phyloP scores from a whole-genome alignment of 2,888 invertebrate genomes.

The Trypoxylon attenuatum region DNA sequence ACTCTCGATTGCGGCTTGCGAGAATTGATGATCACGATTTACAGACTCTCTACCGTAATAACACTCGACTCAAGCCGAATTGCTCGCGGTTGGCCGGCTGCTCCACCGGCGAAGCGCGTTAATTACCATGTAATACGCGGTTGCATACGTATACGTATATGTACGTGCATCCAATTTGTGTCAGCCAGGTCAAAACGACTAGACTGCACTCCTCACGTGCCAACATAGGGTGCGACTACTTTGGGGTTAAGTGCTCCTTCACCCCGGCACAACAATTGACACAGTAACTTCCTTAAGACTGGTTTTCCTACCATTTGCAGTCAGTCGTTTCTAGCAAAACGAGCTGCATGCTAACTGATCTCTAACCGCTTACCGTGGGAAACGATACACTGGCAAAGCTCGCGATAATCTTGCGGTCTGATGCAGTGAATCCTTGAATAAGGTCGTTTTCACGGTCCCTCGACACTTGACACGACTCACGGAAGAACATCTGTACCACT shows the following conservation, averaged over 20 bases:
- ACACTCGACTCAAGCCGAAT: constrained; percentile 14
- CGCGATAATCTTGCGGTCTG: background rate
- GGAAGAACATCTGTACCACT: too few relatives aligned
- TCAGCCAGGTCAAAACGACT: constrained; percentile 48
- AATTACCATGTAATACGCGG: constrained; percentile 35
- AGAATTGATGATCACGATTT: background rate
- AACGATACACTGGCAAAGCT: background rate
- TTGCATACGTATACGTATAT: constrained; percentile 13
- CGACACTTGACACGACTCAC: background rate
- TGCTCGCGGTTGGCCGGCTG: constrained; percentile 11
- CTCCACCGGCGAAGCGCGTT: constrained; percentile 20
- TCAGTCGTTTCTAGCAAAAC: background rate
- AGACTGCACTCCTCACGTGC: constrained; percentile 39
- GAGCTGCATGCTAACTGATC: background rate
- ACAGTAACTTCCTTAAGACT: constrained; percentile 46
- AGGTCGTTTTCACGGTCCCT: background rate
- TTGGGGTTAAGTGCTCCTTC: constrained; percentile 43
- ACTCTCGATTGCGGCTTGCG: background rate
- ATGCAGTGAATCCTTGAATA: background rate
- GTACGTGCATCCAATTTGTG: constrained; percentile 43
- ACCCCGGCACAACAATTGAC: constrained; percentile 48
- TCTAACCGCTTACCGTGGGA: too few relatives aligned
- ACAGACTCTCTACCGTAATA: background rate
- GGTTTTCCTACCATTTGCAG: constrained; percentile 28
- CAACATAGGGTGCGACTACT: constrained; percentile 41